Evolutionary conservation across 2,113 vertebrate species (phyloP).

Genomic region (Andinoacara biseriatus): DNA sequence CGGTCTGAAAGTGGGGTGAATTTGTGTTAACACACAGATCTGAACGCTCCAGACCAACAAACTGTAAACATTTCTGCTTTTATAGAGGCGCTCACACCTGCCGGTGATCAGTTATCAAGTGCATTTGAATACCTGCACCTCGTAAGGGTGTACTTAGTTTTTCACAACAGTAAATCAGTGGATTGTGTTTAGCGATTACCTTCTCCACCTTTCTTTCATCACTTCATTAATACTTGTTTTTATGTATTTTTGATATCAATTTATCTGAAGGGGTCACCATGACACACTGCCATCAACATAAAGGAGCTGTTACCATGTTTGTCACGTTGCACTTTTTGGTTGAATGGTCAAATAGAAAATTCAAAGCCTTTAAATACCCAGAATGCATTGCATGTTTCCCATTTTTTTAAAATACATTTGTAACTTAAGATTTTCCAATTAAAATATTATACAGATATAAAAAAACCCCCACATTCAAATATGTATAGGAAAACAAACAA

Average conservation of each 20-base stretch:
- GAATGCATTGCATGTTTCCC: neutral
- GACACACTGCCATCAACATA: neutral
- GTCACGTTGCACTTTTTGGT: neutral
- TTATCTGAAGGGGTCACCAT: neutral
- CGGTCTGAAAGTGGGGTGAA: neutral
- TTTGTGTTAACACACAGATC: neutral
- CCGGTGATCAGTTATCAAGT: neutral
- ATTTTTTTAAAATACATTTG: neutral
- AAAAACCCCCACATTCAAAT: neutral
- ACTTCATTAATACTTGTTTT: neutral
- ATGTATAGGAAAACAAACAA: neutral
- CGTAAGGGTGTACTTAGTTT: constrained; percentile 3
- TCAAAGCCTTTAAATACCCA: neutral
- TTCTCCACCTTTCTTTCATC: neutral
- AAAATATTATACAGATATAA: neutral
- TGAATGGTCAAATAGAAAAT: neutral
- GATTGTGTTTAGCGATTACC: neutral
- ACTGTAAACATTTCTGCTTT: neutral
- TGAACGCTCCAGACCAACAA: neutral
- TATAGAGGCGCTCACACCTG: neutral
- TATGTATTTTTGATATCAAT: neutral
- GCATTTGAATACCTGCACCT: neutral
- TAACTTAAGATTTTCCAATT: neutral
- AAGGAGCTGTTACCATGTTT: neutral
- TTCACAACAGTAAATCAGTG: neutral